Conservation (phyloP, 2,888 invertebrate genomes). For the Myopa testacea region DNA sequence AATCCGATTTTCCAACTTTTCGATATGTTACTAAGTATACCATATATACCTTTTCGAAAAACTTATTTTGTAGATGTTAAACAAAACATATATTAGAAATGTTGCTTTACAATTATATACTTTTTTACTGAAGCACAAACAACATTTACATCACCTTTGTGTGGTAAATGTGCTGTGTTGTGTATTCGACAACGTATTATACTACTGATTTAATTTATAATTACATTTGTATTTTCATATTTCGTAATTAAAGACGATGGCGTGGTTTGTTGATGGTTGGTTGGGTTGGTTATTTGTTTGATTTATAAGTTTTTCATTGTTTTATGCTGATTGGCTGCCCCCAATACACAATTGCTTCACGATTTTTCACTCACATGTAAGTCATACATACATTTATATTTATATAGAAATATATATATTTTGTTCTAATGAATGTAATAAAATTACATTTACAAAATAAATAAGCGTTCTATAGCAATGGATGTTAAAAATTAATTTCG, state of each 20-base stretch:
- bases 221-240: constrained; percentile 1
- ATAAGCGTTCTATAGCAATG: not conserved
- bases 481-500: not conserved
- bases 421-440: not conserved
- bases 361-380: constrained; percentile 60
- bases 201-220: not conserved
- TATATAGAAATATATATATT: constrained; percentile 5
- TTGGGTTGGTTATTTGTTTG: constrained; percentile 22
- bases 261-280: constrained; percentile 19
- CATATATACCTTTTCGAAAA: too few relatives aligned
- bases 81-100: too few relatives aligned
- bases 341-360: constrained; percentile 70
- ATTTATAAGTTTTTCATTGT: constrained; percentile 21
- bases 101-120: too few relatives aligned
- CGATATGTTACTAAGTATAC: not conserved
- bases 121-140: too few relatives aligned
- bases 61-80: too few relatives aligned
- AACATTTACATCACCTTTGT: too few relatives aligned
- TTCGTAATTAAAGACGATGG: constrained; percentile 22
- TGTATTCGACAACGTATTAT: too few relatives aligned
- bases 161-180: too few relatives aligned
- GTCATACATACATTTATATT: constrained; percentile 29
- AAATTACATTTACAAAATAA: not conserved
- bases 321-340: constrained; percentile 66
- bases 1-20: not conserved